Evolutionary conservation across 2,888 invertebrate species (phyloP), one percentile per base, ranked within the genome.

Genomic region (Microplitis manilae): DNA sequence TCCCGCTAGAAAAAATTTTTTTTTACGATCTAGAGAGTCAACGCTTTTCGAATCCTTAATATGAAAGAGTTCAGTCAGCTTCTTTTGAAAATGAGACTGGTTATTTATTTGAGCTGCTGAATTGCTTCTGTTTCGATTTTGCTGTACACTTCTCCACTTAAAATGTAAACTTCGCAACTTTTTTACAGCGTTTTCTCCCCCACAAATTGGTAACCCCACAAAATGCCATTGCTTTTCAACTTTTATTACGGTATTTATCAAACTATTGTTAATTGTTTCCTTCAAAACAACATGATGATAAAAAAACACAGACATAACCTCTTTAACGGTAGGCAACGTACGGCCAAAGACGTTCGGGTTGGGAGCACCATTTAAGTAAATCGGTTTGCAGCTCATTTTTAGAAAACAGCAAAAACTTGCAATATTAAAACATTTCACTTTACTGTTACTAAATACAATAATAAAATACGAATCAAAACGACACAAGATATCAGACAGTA

Each of bases 231-330:
- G 68, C 9, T 76, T 17, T 50, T 69, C 72, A 40, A 68, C 74
- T 68, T 69, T n/a, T 8, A 40, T 68, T 40, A 68, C 50, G 1
- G 64, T 65, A 64, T 64, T 40, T 30, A 15, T 8, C n/a, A 39
- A 38, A 75, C 75, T 61, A 50, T 65, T 7, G 15, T 38, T 68
- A 60, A 68, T 68, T 68, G 68, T 30, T 9, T 60, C 50, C 15
- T 75, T 75, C 38, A 75, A 60, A 38, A 75, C 60, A 30, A 5
- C n/a, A 38, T 68, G 40, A 5, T 75, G 62, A 68, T 75, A n/a
- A 40, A 75, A 68, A 75, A 75, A 68, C 38, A 67, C 67, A 13
- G 65, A 2, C 73, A 73, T 73, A 40, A 73, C 68, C 73, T 73
- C 73, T 73, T 50, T 59, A 39, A 73, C 73, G 5, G 75, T 75